Percentiles rank a stretch among this genome's conserved stretches.
These are phyloP conservation scores for Megalopta genalis DNA, from an alignment of 1,140 invertebrate genomes.

Conservation along the genomic window DNA sequence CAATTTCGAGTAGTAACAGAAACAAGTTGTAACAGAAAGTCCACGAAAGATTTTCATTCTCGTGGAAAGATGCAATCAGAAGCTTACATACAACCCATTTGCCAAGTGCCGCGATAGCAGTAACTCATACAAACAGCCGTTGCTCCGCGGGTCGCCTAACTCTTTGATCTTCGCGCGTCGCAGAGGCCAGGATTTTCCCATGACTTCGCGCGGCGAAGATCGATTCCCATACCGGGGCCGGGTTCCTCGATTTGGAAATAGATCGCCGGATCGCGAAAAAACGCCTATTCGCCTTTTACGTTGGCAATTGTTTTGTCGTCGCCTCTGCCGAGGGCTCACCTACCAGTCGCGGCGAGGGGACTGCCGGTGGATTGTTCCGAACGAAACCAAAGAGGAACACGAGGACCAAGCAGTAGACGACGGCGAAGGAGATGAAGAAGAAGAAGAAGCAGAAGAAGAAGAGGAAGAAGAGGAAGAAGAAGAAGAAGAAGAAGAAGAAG, in stretches of 20 bases:
- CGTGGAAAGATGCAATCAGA: too few species aligned
- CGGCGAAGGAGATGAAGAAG: too few species aligned
- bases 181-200: not conserved
- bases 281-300: constrained; percentile 49
- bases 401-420: constrained; percentile 5
- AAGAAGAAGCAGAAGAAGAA: constrained; percentile 36
- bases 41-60: too few species aligned
- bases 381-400: constrained; percentile 18
- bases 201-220: not conserved
- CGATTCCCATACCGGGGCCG: constrained; percentile 33
- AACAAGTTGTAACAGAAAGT: too few species aligned
- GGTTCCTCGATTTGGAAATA: constrained; percentile 48
- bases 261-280: constrained; percentile 43
- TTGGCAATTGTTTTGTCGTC: constrained; percentile 61
- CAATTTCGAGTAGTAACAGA: too few species aligned
- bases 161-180: not conserved
- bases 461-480: constrained; percentile 17
- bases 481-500: constrained; percentile 46
- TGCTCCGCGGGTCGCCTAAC: too few species aligned
- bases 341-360: constrained; percentile 7
- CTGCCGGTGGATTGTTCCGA: constrained; percentile 35
- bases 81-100: too few species aligned
- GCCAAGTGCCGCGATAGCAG: too few species aligned
- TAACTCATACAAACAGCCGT: too few species aligned
- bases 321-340: constrained; percentile 41